Base-by-base conservation (phyloP, 2,888 invertebrate species). In the Agrotis puta region DNA sequence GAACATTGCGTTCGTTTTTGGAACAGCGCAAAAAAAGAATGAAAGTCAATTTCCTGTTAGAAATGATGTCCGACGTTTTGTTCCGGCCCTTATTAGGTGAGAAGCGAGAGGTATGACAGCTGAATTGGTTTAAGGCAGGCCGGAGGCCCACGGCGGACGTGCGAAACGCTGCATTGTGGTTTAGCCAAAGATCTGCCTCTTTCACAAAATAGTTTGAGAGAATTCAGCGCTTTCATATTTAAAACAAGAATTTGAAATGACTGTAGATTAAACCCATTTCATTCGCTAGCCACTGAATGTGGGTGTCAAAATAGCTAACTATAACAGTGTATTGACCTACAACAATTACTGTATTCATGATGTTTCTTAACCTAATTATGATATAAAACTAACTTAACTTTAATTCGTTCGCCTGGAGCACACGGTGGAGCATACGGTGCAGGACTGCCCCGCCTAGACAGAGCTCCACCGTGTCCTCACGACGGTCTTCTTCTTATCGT, bases 1-100 rank as follows among this genome's bases (percentile, higher is more conserved):
- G 54, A 73, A 83, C 64, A 69, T 74, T 22, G 69, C n/a, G 45
- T 64, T 67, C 59, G 67, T 74, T 76, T 82, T 81, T 78, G 75
- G 76, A 80, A 79, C 81, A 73, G 73, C 79, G 81, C 13, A 61
- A 47, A 87, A 39, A 85, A 88, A 77, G 83, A 89, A 88, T 89
- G 88, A 87, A 89, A 88, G 88, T 85, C 89, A 88, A 91, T 91
- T 91, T 91, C 89, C 88, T 86, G 70, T 63, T 81, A 79, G 84
- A 83, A 88, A 90, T 86, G 79, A 88, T 85, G 87, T 88, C 85
- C 81, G 85, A 87, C 83, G 78, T 85, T 88, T 85, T 88, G 79
- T 86, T 84, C 82, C 79, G 81, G 48, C 74, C 82, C 82, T 84
- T 89, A 87, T 88, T 88, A 87, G 73, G 81, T 80, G 72, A 67